Percentiles rank a stretch among this genome's conserved stretches.
Evolutionary conservation across 1,140 invertebrate genomes (phyloP).

Genomic region (Triops cancriformis): DNA sequence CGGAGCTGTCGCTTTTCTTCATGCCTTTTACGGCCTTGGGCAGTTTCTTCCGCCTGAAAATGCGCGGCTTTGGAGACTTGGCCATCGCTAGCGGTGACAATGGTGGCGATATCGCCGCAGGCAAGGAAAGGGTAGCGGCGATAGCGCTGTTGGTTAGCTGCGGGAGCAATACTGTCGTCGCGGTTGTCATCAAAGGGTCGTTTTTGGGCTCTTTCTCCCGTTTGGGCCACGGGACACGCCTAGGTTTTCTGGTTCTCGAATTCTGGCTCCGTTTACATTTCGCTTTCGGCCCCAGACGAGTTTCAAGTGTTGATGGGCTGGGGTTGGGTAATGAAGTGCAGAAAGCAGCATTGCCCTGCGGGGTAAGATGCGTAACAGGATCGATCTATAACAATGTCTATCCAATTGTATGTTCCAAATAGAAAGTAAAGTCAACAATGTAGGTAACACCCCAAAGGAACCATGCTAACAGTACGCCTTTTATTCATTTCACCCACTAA

Average conservation of each 20-base stretch:
- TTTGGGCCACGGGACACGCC: background rate
- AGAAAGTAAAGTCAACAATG: background rate
- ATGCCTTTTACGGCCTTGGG: background rate
- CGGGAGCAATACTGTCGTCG: background rate
- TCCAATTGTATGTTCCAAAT: background rate
- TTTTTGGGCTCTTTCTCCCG: background rate
- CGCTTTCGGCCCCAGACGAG: background rate
- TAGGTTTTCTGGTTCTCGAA: background rate
- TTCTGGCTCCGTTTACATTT: background rate
- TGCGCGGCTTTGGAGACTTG: background rate
- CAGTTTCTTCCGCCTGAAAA: background rate
- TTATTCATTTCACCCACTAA: background rate
- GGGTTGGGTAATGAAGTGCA: background rate
- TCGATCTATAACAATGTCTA: background rate
- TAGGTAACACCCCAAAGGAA: background rate
- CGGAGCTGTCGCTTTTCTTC: background rate
- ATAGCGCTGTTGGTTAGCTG: background rate
- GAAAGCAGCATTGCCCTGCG: background rate
- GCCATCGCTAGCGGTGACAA: background rate
- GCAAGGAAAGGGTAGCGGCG: background rate
- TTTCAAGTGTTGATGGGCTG: background rate
- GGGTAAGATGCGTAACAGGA: background rate
- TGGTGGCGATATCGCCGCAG: background rate
- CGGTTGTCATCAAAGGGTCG: background rate
- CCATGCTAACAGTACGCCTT: constrained; percentile 8